Conservation (phyloP, 2,113 vertebrate species). For the Rhea americana region DNA sequence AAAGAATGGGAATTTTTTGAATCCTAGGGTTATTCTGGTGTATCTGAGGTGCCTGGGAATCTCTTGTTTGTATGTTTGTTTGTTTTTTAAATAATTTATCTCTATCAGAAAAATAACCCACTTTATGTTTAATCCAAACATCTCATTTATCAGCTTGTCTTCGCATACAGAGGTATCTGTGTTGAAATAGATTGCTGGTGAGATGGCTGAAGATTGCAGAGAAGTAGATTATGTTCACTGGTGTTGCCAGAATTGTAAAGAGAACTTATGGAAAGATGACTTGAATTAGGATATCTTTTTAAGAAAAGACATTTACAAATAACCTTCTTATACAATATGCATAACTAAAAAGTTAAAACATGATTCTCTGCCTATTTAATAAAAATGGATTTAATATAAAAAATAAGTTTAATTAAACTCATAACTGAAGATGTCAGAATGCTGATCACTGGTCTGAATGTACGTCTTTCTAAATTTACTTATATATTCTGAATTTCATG, state of each 20-base stretch:
- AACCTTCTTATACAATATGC: background rate
- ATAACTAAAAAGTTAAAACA: background rate
- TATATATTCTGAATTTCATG: slow-evolving; percentile 57
- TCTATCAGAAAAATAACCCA: background rate
- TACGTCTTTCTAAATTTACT: slow-evolving; percentile 33
- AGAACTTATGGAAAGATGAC: background rate
- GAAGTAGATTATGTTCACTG: background rate
- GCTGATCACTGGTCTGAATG: slow-evolving; percentile 20
- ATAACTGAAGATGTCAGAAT: slow-evolving; percentile 28
- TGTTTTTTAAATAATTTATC: background rate
- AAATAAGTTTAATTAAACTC: slow-evolving; percentile 55
- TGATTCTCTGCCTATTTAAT: background rate
- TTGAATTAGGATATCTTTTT: background rate
- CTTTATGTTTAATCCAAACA: background rate
- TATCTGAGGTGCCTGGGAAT: background rate
- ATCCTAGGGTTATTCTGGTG: background rate
- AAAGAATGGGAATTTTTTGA: background rate
- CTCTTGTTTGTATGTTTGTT: background rate
- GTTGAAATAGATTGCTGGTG: background rate
- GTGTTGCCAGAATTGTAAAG: background rate
- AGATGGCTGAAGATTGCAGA: background rate
- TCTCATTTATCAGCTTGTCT: background rate
- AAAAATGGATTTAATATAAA: slow-evolving; percentile 49
- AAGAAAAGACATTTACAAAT: slow-evolving; percentile 1
- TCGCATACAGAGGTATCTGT: background rate